phyloP scores from a whole-genome alignment of 1,140 invertebrate species.

The Sesamia nonagrioides region DNA sequence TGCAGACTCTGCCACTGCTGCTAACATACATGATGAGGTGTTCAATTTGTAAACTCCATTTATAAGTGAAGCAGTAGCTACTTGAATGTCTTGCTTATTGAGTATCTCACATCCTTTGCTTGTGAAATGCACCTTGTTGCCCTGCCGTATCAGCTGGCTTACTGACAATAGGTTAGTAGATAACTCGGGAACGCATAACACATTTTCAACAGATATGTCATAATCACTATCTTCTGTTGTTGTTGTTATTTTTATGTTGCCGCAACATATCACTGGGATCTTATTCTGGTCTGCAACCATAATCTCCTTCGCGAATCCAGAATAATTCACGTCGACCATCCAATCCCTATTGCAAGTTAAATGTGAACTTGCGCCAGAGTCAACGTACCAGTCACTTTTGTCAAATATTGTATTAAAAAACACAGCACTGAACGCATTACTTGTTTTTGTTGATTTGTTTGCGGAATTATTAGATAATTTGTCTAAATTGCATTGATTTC shows the following conservation, averaged over 20 bases:
- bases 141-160: conserved; percentile 56
- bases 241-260: conserved; percentile 59
- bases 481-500: conserved; percentile 45
- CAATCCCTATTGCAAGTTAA: too few relatives aligned
- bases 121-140: conserved; percentile 47
- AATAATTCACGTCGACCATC: too few relatives aligned
- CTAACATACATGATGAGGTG: too few relatives aligned
- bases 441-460: neutral
- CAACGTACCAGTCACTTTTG: neutral
- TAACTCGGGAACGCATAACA: conserved; percentile 58
- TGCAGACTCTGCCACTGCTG: too few relatives aligned
- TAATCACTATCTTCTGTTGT: conserved; percentile 46
- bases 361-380: too few relatives aligned
- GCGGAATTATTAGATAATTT: neutral
- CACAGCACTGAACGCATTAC: conserved; percentile 1
- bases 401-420: neutral
- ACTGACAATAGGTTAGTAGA: conserved; percentile 61
- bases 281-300: conserved; percentile 61
- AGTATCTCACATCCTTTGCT: neutral
- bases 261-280: conserved; percentile 58
- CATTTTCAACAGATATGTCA: conserved; percentile 53
- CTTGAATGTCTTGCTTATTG: neutral
- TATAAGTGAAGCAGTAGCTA: neutral
- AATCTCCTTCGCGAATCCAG: neutral
- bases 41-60: conserved; percentile 4